Evolutionary conservation across 2,797 vertebrate genomes (phyloP).

Genomic region (Hydrolagus colliei): DNA sequence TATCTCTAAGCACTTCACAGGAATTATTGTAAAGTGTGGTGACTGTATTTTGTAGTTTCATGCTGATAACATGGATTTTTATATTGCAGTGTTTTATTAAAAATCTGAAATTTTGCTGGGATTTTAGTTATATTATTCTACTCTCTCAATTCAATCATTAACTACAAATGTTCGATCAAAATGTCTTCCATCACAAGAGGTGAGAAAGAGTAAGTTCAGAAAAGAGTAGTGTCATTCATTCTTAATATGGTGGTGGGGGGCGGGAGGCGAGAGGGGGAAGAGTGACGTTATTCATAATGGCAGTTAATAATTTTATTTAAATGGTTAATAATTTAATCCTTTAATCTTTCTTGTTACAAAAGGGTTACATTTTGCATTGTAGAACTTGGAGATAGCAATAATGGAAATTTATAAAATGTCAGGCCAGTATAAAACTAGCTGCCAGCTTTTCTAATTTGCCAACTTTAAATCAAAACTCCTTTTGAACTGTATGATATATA

Average conservation of each 20-base stretch:
- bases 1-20: too few species aligned
- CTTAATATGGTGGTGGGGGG: too few species aligned
- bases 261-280: too few species aligned
- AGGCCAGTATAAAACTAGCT: neutral
- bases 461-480: neutral
- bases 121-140: too few species aligned
- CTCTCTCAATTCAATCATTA: too few species aligned
- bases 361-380: neutral
- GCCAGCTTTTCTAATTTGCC: neutral
- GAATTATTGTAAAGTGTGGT: too few species aligned
- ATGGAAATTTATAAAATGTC: neutral
- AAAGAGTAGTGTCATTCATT: neutral
- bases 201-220: neutral
- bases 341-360: neutral
- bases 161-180: neutral
- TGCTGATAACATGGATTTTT: too few species aligned
- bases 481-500: too few species aligned
- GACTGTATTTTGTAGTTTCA: too few species aligned
- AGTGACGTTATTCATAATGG: too few species aligned
- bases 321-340: neutral
- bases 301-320: neutral
- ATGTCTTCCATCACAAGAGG: neutral
- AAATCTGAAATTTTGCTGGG: too few species aligned
- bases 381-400: neutral
- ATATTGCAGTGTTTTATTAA: too few species aligned